Percentiles rank a stretch among this genome's conserved stretches.
These are phyloP conservation scores for Terrapene triunguis DNA, from an alignment of 2,113 vertebrate species.

Conservation along the genomic window DNA sequence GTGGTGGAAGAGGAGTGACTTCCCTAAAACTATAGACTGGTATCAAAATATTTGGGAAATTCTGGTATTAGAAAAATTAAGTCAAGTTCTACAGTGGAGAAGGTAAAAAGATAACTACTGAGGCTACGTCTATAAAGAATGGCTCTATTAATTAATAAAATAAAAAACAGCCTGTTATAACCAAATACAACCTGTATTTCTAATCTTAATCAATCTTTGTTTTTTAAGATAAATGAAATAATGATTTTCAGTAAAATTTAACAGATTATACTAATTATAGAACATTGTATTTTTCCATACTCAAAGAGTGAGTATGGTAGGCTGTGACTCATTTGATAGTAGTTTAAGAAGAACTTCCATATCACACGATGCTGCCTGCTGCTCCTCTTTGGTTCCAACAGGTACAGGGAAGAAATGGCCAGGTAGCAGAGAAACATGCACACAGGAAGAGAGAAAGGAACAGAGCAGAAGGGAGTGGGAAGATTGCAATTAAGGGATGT, in stretches of 20 bases:
- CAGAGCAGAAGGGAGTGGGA: neutral
- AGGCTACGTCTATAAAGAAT: too few species aligned
- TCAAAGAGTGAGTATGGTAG: too few species aligned
- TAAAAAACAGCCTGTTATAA: too few species aligned
- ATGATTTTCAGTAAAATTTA: too few species aligned
- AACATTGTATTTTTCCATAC: too few species aligned
- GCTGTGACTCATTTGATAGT: neutral
- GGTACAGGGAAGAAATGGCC: neutral
- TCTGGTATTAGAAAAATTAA: neutral
- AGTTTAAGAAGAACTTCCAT: neutral
- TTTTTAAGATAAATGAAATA: too few species aligned
- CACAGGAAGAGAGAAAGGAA: neutral
- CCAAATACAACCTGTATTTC: too few species aligned
- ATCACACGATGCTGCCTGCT: neutral
- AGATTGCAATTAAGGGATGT: neutral
- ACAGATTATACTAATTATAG: too few species aligned
- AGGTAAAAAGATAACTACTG: neutral
- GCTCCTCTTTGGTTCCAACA: neutral
- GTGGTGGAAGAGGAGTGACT: neutral
- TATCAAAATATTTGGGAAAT: neutral
- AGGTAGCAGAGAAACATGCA: neutral
- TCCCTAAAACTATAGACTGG: neutral
- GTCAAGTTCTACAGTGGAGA: neutral
- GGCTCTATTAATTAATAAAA: too few species aligned
- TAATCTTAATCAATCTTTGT: too few species aligned